Evolutionary conservation across 2,888 invertebrate species (phyloP).

Genomic region (Nephrotoma guestfalica): DNA sequence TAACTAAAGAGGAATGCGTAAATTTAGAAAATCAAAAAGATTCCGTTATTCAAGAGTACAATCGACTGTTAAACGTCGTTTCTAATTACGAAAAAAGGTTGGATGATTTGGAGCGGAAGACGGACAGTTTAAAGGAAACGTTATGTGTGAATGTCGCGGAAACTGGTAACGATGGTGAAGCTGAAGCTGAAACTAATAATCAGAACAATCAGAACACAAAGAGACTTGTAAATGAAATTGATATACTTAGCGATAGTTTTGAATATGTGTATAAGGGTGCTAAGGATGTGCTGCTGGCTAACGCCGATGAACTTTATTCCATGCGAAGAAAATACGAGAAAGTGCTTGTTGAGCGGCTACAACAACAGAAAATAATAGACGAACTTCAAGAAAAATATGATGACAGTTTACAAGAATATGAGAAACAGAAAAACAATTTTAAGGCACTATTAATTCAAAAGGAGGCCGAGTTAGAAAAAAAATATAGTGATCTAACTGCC

Average conservation of each 20-base stretch:
- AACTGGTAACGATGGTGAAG: background rate
- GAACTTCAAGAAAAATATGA: slow-evolving; percentile 14
- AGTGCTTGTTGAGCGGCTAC: slow-evolving; percentile 17
- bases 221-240: background rate
- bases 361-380: slow-evolving; percentile 15
- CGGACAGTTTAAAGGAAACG: background rate
- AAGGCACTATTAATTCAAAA: background rate
- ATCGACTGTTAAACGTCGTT: background rate
- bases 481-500: background rate
- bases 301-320: slow-evolving; percentile 14
- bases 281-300: background rate
- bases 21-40: background rate
- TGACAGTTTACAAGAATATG: background rate
- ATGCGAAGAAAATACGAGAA: slow-evolving; percentile 19
- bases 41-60: background rate
- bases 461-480: background rate
- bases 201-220: background rate
- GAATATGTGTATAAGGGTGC: background rate
- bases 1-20: background rate
- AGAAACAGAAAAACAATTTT: background rate
- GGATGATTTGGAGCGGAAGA: background rate
- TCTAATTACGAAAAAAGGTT: background rate
- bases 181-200: background rate
- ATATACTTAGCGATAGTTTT: background rate
- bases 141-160: background rate